Base-by-base conservation (phyloP, 2,888 invertebrate genomes). In the Cremastobaeus sp. region DNA sequence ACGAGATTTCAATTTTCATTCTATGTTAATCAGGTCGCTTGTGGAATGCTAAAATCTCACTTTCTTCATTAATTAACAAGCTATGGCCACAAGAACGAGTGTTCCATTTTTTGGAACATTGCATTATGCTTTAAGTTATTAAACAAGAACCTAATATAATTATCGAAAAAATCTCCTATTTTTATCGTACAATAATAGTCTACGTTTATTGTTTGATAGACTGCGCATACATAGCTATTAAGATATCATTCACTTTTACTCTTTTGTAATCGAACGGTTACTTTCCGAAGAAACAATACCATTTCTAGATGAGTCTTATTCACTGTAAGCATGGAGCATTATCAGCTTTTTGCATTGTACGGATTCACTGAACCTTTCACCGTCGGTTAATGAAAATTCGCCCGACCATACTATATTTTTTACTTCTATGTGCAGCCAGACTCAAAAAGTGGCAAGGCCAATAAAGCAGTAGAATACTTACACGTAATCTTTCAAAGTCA, bases 301-400 rank as follows among this genome's bases (percentile, higher is more conserved):
- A 60, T 43, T 59, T 39, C 57, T 52, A 34, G 62, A 70, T 66
- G 70, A 70, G 39, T 54, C 66, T 62, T 71, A 71, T 68, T 65
- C 72, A 76, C 66, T 65, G 43, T 68, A 64, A 52, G 48, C 50
- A 70, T 45, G 57, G 54, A 35, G 65, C 37, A 59, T 69, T 77
- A 80, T 71, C 64, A 69, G 76, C 74, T 77, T 77, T 80, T 78
- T 78, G 66, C 81, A 83, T 85, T 85, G 83, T 83, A 76, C 78
- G 73, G 78, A 82, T 79, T 81, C 83, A 79, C 60, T 79, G 81
- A 81, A 81, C 80, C 81, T 78, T 80, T 76, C 72, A 59, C 75
- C 68, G 68, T 74, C 77, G 76, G 78, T 79, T 84, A 81, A 84
- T 84, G 84, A 85, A 85, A 85, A 83, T 80, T 80, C 84, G 79